These are phyloP conservation scores for Bombus pascuorum DNA, from an alignment of 1,140 invertebrate genomes.

Conservation along the genomic window DNA sequence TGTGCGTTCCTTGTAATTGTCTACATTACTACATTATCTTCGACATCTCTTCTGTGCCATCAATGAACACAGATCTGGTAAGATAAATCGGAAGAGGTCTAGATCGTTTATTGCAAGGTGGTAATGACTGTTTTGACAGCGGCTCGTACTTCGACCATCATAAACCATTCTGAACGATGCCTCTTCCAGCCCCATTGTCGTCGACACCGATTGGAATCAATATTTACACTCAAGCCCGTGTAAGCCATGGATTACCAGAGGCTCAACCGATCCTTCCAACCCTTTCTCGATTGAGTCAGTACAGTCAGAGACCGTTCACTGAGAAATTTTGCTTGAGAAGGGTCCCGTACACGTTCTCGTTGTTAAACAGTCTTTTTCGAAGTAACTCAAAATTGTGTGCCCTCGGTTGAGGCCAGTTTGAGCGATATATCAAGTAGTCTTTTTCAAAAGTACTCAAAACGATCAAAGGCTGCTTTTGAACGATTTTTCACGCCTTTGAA, in stretches of 20 bases:
- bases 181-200: slow-evolving; percentile 63
- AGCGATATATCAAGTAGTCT: background rate
- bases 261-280: slow-evolving; percentile 68
- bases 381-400: background rate
- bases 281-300: slow-evolving; percentile 67
- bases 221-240: slow-evolving; percentile 75
- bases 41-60: background rate
- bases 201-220: slow-evolving; percentile 76
- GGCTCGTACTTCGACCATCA: slow-evolving; percentile 33
- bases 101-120: slow-evolving; percentile 56
- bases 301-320: background rate
- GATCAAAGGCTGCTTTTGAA: background rate
- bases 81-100: background rate
- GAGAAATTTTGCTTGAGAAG: slow-evolving; percentile 11
- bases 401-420: background rate
- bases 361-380: background rate
- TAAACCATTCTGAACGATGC: slow-evolving; percentile 27
- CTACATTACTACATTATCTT: background rate
- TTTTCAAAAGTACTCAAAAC: background rate
- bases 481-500: slow-evolving; percentile 17
- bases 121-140: slow-evolving; percentile 79
- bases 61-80: background rate
- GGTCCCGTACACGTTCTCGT: background rate
- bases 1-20: background rate
- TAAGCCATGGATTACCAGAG: slow-evolving; percentile 75